Conservation (phyloP, 2,113 vertebrate species). For the Potamarius usumacintae region DNA sequence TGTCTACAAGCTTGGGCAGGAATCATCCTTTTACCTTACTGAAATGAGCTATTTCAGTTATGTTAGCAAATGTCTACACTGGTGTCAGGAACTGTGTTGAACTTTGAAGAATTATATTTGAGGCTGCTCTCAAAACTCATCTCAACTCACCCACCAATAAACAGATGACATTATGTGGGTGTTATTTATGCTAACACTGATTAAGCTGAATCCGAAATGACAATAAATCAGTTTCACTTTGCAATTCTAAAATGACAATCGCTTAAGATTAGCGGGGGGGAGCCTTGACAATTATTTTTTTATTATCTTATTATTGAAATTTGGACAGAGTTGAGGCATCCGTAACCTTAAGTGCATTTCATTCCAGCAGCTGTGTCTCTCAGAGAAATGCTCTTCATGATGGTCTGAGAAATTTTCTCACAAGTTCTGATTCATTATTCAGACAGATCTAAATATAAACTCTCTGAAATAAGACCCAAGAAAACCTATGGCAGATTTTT, state of each 20-base stretch:
- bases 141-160: neutral
- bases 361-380: neutral
- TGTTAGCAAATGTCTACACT: constrained; percentile 2
- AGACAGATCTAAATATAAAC: constrained; percentile 4
- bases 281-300: constrained; percentile 6
- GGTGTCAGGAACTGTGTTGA: neutral
- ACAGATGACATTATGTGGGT: neutral
- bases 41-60: constrained; percentile 1
- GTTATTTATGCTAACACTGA: constrained; percentile 10
- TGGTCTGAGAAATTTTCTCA: constrained; percentile 8
- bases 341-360: neutral
- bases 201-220: neutral
- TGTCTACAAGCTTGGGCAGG: constrained; percentile 4
- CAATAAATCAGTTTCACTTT: constrained; percentile 31
- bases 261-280: neutral
- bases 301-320: constrained; percentile 17
- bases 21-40: constrained; percentile 29
- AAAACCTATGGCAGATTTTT: neutral
- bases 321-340: constrained; percentile 2
- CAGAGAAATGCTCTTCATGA: constrained; percentile 13
- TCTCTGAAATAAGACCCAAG: neutral
- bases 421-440: constrained; percentile 9
- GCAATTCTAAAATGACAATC: neutral
- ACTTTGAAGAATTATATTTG: neutral
- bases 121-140: neutral